phyloP scores from a whole-genome alignment of 2,113 vertebrate genomes.

The Chamaetylas fuelleborni region DNA sequence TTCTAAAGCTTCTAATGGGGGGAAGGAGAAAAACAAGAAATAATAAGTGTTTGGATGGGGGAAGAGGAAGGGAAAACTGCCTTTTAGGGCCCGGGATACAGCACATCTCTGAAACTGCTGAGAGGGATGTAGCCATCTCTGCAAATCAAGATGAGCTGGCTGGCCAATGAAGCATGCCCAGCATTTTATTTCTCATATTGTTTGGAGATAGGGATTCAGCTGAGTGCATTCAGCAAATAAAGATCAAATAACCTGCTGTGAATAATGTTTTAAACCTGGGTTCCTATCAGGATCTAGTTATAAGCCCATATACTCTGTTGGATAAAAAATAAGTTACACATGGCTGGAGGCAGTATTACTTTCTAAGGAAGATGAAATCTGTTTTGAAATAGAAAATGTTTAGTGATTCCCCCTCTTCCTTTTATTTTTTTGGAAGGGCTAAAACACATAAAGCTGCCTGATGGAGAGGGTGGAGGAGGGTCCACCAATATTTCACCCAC shows the following conservation, averaged over 20 bases:
- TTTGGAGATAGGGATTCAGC: conserved; percentile 77
- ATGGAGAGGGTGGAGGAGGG: background rate
- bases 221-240: conserved; percentile 80
- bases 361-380: conserved; percentile 73
- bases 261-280: conserved; percentile 79
- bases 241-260: conserved; percentile 79
- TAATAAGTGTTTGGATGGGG: background rate
- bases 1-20: background rate
- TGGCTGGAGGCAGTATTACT: conserved; percentile 66
- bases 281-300: conserved; percentile 78
- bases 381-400: conserved; percentile 68
- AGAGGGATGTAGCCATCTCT: conserved; percentile 67
- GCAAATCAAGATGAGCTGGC: conserved; percentile 70
- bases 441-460: conserved; percentile 22
- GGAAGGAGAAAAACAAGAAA: background rate
- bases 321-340: conserved; percentile 76
- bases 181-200: conserved; percentile 77
- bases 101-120: conserved; percentile 40
- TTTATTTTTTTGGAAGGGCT: conserved; percentile 22
- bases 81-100: background rate
- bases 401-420: background rate
- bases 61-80: background rate
- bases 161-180: conserved; percentile 70
- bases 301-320: conserved; percentile 74
- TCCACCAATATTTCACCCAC: background rate